These are phyloP conservation scores for Lumbricus terrestris DNA, from an alignment of 2,888 invertebrate species.

Conservation along the genomic window DNA sequence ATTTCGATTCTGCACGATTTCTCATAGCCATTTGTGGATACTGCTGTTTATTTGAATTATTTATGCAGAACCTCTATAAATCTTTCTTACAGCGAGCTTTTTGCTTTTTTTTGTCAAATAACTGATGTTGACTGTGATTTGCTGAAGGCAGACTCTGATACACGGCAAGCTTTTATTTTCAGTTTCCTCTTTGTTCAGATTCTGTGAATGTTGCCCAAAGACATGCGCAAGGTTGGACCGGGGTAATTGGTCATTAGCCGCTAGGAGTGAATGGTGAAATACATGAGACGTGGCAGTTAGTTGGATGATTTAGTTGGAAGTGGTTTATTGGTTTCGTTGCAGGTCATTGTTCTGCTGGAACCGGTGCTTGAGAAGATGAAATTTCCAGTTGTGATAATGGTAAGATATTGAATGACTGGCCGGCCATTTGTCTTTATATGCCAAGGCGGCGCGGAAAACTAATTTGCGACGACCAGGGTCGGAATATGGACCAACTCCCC, in stretches of 20 bases:
- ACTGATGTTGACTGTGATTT: neutral
- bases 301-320: neutral
- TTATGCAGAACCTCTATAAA: neutral
- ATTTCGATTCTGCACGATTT: too few relatives aligned
- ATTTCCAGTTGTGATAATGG: constrained; percentile 47
- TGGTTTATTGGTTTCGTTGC: constrained; percentile 32
- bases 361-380: constrained; percentile 45
- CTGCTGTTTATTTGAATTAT: neutral
- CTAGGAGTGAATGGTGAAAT: neutral
- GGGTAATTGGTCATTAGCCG: neutral
- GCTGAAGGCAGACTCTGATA: neutral
- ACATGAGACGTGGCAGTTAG: neutral
- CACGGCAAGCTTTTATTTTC: neutral
- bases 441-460: neutral
- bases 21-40: neutral
- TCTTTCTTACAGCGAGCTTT: neutral
- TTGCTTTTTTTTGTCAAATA: neutral
- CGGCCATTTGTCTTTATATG: neutral
- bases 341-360: constrained; percentile 50
- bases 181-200: neutral
- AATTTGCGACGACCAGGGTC: neutral
- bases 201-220: neutral
- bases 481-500: neutral
- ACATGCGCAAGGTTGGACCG: neutral
- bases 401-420: constrained; percentile 40